Conservation (phyloP, 2,888 invertebrate species). For the Mesorhabditis sp. region DNA sequence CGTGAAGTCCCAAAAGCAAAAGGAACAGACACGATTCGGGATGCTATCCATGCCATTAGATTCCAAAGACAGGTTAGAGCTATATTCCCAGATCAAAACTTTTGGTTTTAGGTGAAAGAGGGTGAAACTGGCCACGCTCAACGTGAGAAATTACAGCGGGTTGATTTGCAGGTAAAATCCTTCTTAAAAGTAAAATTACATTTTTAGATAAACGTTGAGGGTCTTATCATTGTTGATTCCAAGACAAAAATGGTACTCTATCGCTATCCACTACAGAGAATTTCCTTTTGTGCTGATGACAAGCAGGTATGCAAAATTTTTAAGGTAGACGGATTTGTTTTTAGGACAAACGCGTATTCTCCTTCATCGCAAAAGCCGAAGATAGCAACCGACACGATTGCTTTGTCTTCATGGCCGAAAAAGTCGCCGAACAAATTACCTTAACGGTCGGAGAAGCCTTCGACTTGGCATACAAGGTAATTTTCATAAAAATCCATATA, state of each 20-base stretch:
- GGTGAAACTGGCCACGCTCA: conserved; percentile 71
- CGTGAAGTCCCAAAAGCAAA: conserved; percentile 92
- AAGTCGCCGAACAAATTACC: conserved; percentile 93
- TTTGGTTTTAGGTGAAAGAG: conserved; percentile 71
- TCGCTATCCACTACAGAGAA: conserved; percentile 91
- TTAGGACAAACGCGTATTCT: conserved; percentile 86
- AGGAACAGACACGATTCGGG: conserved; percentile 94
- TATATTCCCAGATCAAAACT: no score
- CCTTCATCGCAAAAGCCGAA: conserved; percentile 78
- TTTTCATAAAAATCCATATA: conserved; percentile 25
- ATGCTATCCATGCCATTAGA: conserved; percentile 83
- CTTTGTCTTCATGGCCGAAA: conserved; percentile 94
- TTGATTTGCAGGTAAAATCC: conserved; percentile 91
- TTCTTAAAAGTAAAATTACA: conserved; percentile 67
- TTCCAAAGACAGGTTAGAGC: conserved; percentile 42
- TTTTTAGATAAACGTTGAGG: conserved; percentile 93
- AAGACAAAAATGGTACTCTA: conserved; percentile 73
- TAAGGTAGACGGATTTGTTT: conserved; percentile 11
- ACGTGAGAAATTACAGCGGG: conserved; percentile 76
- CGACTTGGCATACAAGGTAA: conserved; percentile 80
- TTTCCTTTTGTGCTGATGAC: conserved; percentile 97
- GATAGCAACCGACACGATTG: conserved; percentile 74
- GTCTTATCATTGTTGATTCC: conserved; percentile 82
- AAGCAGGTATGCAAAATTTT: conserved; percentile 68
- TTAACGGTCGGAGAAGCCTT: conserved; percentile 96